Evolutionary conservation across 1,140 invertebrate species (phyloP), one percentile per base, ranked within the genome.

Genomic region (Penaeus japonicus): DNA sequence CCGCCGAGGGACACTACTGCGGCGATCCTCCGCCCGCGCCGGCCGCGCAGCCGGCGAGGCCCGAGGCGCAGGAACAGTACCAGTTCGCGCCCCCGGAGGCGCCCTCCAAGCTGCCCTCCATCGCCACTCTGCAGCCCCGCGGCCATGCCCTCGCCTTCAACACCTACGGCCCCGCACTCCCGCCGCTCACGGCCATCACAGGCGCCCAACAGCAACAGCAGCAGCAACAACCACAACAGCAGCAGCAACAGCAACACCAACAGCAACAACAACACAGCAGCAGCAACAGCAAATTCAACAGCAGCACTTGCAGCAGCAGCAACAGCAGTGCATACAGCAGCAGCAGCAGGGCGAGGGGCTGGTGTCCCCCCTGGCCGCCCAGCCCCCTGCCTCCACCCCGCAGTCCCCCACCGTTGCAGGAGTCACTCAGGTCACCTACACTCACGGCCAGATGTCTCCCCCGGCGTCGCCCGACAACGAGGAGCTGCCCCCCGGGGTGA

Each of bases 381-480:
- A 35, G 5, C 35, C 35, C 5, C 55, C 82, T 12, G n/a, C 59
- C 4, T 84, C 82, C 20, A 75, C 87, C 35, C 75, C 70, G 15
- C 75, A 57, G 30, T 47, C 70, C n/a, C 87, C 87, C 32, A 32
- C 65, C 24, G 15, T 78, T 10, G 62, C 30, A 27, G 87, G 87
- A 12, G 54, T 83, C 1, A 88, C 87, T 39, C 90, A 91, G 73
- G 91, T 91, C 5, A 90, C 91, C 1, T 92, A 92, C 79, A 91
- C 79, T 85, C 91, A 93, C 91, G 92, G 92, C 15, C 93, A 94
- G 90, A 92, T 94, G 88, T 94, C 93, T 4, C 94, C 94, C 17
- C 93, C 94, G 7, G 93, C 93, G 24, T 94, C 93, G 75, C 94
- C 94, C 22, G 93, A 94, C 83, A 92, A 92, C 85, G 89, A 92